Evolutionary conservation across 2,113 vertebrate species (phyloP), one percentile per base, ranked within the genome.

Genomic region (Pygoscelis adeliae): DNA sequence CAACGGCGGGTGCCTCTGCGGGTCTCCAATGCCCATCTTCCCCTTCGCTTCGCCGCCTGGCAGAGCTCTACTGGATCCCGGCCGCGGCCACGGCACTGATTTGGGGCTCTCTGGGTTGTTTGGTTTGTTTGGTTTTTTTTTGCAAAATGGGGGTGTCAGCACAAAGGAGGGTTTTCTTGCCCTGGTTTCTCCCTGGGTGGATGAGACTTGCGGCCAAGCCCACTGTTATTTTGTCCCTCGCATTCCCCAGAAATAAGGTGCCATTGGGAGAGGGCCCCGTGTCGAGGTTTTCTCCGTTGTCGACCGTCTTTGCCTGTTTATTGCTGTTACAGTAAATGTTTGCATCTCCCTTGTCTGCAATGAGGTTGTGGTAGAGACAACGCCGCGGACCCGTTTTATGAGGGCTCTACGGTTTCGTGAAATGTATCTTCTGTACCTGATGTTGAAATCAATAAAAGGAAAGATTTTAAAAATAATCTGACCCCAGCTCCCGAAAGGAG

Each of bases 321-420:
- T 89, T 82, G 83, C 92, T 76, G 19, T 96, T 91, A 30, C 79
- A 11, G 90, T 80, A 95, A 95, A 65, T 32, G 88, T 72, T 89
- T 81, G 80, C 56, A 10, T 95, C 93, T 84, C 62, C 86, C 21
- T n/a, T 14, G 53, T 29, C 87, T 55, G 87, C 95, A 62, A 13
- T 7, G 88, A 58, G 89, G 74, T 67, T 95, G 86, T 89, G 95
- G 95, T 47, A 18, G 72, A 81, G 88, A n/a, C 89, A 66, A 10
- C 3, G 29, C 82, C 1, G 2, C 2, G 6, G 34, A 11, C 76
- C 83, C 15, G 3, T 29, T 90, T 91, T 59, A 49, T 72, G 93
- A 87, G 90, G 80, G 56, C 59, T 94, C 73, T 65, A 32, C 13
- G 74, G 80, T 90, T 92, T 78, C 21, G 17, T 72, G 87, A 79